Conservation (phyloP, 2,113 vertebrate species). For the Halcyon malimbica region DNA sequence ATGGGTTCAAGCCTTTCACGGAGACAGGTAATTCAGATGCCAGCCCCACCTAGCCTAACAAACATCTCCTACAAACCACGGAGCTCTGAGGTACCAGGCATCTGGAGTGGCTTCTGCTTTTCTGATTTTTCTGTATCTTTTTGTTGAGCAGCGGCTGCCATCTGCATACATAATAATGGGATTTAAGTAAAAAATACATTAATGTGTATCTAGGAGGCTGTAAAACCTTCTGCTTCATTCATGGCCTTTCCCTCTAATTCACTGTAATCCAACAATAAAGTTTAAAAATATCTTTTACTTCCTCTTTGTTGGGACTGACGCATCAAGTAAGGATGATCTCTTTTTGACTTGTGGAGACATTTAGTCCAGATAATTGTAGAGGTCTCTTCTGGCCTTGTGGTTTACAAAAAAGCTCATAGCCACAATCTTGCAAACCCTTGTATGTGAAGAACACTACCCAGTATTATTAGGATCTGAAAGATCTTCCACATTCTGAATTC, state of each 20-base stretch:
- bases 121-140: neutral
- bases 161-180: neutral
- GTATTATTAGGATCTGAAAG: neutral
- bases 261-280: neutral
- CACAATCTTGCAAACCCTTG: neutral
- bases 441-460: neutral
- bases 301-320: neutral
- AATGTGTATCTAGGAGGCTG: neutral
- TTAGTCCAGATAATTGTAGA: neutral
- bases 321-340: neutral
- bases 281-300: neutral
- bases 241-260: neutral
- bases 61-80: neutral
- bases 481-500: neutral
- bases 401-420: neutral
- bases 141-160: neutral
- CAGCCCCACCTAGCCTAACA: neutral
- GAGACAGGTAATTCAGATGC: neutral
- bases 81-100: neutral
- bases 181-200: neutral
- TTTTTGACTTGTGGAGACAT: neutral
- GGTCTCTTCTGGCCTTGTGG: neutral
- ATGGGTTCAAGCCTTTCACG: neutral
- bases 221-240: neutral
- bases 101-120: neutral